Evolutionary conservation across 2,797 vertebrate genomes (phyloP), one percentile per base, ranked within the genome.

Genomic region (Pseudochaenichthys georgianus): DNA sequence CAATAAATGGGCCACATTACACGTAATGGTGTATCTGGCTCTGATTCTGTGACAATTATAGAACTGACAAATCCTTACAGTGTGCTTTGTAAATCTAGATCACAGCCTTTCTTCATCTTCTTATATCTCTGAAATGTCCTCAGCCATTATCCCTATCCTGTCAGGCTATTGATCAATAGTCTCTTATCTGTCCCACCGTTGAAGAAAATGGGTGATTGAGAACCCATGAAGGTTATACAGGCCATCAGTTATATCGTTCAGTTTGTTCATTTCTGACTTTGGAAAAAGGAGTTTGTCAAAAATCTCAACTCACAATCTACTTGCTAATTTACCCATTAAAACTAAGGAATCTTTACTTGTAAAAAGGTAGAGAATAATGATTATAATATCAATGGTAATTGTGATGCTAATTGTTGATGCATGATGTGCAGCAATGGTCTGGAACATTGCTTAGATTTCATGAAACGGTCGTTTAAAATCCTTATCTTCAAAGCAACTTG

Each of bases 1-100:
- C 57, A 66, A 70, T 71, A 70, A 83, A 59, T 70, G 48, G 51
- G 45, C 45, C 50, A 54, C 31, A 47, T 64, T 60, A 50, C 31
- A 65, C 41, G 31, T 13, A 45, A 54, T 55, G n/a, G 46, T 43
- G 53, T 19, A 63, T 77, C 59, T 53, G 61, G 28, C 31, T 50
- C 50, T 15, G 17, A 57, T 54, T 46, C 21, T 59, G n/a, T 50
- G 23, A 48, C n/a, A 41, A 43, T 75, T 41, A 71, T 41, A 60
- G 17, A 61, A 51, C 4, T 10, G n/a, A 65, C 38, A 65, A 62
- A 70, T 65, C 46, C 43, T 10, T 1, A 48, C 11, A 52, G 57
- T 57, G 66, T 64, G 60, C 73, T 38, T 41, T 50, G 57, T 52
- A 70, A 54, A 68, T 60, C 13, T 11, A 45, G 21, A 63, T 66